These are phyloP conservation scores for Ctenodactylus gundi DNA, from an alignment of 2,113 vertebrate genomes.

Conservation along the genomic window DNA sequence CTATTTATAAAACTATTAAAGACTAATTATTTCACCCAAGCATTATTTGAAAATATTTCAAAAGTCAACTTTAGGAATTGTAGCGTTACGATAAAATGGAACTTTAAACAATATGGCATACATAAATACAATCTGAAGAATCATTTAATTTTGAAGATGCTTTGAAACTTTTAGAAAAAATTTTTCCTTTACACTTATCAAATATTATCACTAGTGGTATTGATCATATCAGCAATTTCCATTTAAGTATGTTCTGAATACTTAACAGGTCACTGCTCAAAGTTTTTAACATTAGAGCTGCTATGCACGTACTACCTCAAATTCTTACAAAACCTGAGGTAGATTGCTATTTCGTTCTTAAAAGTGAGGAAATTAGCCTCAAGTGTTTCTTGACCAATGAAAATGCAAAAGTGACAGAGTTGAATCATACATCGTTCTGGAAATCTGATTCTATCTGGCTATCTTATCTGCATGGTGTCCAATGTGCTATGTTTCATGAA, in stretches of 20 bases:
- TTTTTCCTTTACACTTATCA: no score
- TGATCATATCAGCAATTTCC: neutral
- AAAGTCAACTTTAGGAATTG: no score
- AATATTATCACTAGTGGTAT: neutral
- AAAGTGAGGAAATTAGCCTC: neutral
- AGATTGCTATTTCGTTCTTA: neutral
- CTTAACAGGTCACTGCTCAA: neutral
- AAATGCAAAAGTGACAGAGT: neutral
- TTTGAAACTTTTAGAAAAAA: no score
- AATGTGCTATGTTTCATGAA: neutral
- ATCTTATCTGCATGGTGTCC: neutral
- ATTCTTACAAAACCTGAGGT: neutral
- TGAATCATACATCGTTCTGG: neutral
- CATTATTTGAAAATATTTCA: no score
- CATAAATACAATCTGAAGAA: no score
- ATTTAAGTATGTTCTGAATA: neutral
- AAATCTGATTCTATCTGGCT: neutral
- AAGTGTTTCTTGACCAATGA: neutral
- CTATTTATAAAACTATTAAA: neutral
- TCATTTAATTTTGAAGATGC: no score
- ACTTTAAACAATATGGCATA: no score
- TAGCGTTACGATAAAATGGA: no score
- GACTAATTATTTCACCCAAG: constrained; percentile 26
- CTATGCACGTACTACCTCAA: neutral
- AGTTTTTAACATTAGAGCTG: neutral